phyloP scores from a whole-genome alignment of 2,113 vertebrate species.

The Corythaixoides concolor region DNA sequence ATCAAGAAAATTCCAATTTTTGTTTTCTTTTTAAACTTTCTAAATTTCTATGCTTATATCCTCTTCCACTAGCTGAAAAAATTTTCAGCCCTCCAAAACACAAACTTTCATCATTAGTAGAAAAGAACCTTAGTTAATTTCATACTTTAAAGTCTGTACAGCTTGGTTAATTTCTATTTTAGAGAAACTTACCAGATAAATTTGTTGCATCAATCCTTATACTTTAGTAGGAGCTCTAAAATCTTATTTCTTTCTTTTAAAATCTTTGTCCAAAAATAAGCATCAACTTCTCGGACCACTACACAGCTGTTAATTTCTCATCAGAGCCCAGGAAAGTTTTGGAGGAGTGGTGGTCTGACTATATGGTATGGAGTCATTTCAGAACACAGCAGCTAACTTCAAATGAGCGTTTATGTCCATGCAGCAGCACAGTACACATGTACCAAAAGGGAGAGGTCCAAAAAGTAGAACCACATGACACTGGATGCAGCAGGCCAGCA shows the following conservation, averaged over 20 bases:
- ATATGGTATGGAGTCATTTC: fast-evolving
- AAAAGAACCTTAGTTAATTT: background rate
- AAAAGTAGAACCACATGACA: fast-evolving
- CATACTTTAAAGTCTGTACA: background rate
- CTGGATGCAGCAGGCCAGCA: background rate
- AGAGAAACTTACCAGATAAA: background rate
- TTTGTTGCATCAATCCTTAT: background rate
- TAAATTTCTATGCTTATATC: background rate
- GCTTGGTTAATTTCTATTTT: background rate
- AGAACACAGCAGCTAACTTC: background rate
- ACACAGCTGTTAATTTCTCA: background rate
- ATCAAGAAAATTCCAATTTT: background rate
- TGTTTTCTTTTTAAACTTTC: background rate
- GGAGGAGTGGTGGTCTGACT: background rate
- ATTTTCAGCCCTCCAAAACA: background rate
- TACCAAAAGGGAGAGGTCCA: background rate
- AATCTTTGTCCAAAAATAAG: background rate
- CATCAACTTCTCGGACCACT: background rate
- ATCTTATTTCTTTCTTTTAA: background rate
- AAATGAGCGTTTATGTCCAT: background rate
- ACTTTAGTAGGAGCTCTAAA: background rate
- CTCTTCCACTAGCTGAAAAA: background rate
- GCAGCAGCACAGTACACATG: background rate
- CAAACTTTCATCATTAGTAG: background rate
- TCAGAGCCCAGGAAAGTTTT: background rate